These are phyloP conservation scores for Campopleginae sp. DNA, from an alignment of 2,888 invertebrate species.

Conservation along the genomic window DNA sequence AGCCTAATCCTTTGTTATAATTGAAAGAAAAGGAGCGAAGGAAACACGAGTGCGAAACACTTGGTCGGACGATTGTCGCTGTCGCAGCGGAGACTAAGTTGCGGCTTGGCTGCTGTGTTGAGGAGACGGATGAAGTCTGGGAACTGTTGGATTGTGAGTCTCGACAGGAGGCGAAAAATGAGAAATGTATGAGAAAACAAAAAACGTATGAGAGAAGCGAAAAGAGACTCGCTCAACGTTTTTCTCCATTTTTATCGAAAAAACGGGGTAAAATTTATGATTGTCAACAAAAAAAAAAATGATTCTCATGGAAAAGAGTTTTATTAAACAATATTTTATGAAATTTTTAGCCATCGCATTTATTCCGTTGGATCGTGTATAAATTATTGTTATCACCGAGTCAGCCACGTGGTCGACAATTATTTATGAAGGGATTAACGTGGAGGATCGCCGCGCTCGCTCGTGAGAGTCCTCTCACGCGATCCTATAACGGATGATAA, in stretches of 20 bases:
- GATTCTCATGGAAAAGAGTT: neutral
- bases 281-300: neutral
- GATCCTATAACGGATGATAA: constrained; percentile 42
- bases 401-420: constrained; percentile 34
- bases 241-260: neutral
- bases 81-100: constrained; percentile 14
- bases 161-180: constrained; percentile 44
- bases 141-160: constrained; percentile 33
- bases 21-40: constrained; percentile 57
- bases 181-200: constrained; percentile 9
- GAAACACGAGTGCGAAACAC: constrained; percentile 37
- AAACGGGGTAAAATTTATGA: constrained; percentile 9
- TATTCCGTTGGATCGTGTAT: constrained; percentile 21
- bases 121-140: constrained; percentile 32
- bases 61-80: constrained; percentile 13
- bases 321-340: constrained; percentile 27
- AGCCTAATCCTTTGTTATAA: constrained; percentile 65
- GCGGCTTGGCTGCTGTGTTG: constrained; percentile 27
- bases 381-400: constrained; percentile 31
- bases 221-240: neutral
- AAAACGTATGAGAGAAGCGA: constrained; percentile 11
- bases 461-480: constrained; percentile 39
- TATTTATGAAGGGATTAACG: constrained; percentile 59
- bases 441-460: constrained; percentile 20
- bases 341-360: constrained; percentile 10